phyloP scores from a whole-genome alignment of 2,797 vertebrate genomes.

The Hippopotamyrus pictus region DNA sequence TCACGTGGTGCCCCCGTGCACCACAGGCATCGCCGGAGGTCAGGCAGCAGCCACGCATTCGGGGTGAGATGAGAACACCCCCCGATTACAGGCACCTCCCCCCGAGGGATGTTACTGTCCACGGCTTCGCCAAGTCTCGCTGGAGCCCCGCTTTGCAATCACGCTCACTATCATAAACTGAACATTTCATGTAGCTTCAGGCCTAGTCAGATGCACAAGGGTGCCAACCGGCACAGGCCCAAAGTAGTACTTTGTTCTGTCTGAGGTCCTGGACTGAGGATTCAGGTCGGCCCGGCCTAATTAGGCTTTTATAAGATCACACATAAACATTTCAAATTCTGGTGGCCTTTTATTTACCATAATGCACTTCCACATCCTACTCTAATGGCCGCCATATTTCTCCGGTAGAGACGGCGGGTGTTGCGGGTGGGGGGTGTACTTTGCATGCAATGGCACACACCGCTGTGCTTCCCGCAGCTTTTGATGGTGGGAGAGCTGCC shows the following conservation, averaged over 20 bases:
- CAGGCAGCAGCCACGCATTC: no score
- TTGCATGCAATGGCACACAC: conserved; percentile 43
- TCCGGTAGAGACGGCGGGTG: conserved; percentile 48
- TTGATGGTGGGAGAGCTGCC: conserved; percentile 47
- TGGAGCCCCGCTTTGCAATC: conserved; percentile 29
- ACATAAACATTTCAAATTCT: conserved; percentile 64
- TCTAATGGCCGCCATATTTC: conserved; percentile 56
- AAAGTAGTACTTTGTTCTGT: conserved; percentile 49
- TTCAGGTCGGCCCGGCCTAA: conserved; percentile 41
- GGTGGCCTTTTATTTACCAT: conserved; percentile 60
- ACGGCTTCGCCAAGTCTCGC: conserved; percentile 20
- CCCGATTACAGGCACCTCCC: conserved; percentile 22
- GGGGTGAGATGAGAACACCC: not conserved
- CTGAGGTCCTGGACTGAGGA: conserved; percentile 40
- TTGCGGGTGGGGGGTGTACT: conserved; percentile 16
- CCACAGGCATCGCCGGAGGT: not conserved
- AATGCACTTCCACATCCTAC: conserved; percentile 57
- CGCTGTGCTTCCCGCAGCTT: conserved; percentile 38
- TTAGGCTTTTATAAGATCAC: conserved; percentile 45
- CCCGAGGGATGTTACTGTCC: conserved; percentile 19
- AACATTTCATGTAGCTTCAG: conserved; percentile 33
- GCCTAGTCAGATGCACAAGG: conserved; percentile 35
- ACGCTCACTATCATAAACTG: conserved; percentile 36
- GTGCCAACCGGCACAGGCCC: conserved; percentile 17
- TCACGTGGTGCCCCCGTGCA: not conserved